These are phyloP conservation scores for Drosophila kanapiae DNA, from an alignment of 1,140 invertebrate species.

Conservation along the genomic window DNA sequence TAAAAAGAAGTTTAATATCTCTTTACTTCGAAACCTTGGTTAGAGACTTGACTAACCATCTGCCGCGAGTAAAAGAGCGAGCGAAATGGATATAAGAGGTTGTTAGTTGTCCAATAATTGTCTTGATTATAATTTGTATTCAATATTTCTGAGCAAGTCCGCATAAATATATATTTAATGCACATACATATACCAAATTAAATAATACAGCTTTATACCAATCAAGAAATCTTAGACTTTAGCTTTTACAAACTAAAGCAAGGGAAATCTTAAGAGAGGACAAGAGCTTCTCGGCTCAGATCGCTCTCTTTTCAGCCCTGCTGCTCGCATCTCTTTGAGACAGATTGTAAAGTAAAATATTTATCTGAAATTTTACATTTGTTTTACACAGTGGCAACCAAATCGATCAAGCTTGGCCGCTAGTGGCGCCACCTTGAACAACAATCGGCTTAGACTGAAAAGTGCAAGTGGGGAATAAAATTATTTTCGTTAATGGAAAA, in stretches of 20 bases:
- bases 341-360: neutral
- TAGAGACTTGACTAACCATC: neutral
- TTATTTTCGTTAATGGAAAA: too few relatives aligned
- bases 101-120: neutral
- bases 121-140: too few relatives aligned
- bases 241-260: neutral
- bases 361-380: neutral
- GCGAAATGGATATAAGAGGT: neutral
- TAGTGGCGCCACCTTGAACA: neutral
- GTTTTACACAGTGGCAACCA: neutral
- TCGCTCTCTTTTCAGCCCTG: neutral
- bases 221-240: neutral
- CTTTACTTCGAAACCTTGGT: neutral
- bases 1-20: neutral
- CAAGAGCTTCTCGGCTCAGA: neutral
- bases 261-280: neutral
- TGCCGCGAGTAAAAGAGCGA: neutral
- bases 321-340: neutral
- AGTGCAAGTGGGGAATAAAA: neutral
- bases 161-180: neutral
- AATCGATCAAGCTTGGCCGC: neutral
- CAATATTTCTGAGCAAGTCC: neutral
- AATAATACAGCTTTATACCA: too few relatives aligned
- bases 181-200: neutral
- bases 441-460: neutral